phyloP scores from a whole-genome alignment of 2,797 vertebrate species.

The Crypturellus tataupa region DNA sequence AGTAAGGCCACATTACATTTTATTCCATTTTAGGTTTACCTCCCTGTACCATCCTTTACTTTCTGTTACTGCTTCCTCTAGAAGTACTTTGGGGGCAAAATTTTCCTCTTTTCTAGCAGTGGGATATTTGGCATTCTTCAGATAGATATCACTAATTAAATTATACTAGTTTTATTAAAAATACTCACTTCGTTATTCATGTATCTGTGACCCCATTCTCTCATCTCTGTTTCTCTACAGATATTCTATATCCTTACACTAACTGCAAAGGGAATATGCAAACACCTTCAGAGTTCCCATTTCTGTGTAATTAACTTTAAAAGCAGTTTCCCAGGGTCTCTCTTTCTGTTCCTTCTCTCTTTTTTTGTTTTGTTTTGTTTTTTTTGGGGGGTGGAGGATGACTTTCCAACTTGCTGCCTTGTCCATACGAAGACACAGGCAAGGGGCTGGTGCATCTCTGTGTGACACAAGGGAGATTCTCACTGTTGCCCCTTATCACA shows the following conservation, averaged over 20 bases:
- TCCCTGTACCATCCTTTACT: neutral
- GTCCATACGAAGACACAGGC: neutral
- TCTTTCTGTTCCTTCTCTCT: rapidly evolving
- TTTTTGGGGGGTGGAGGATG: neutral
- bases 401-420: neutral
- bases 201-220: neutral
- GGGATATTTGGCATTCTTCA: neutral
- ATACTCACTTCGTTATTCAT: neutral
- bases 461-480: neutral
- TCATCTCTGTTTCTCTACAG: neutral
- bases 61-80: neutral
- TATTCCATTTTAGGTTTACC: neutral
- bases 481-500: neutral
- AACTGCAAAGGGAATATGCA: neutral
- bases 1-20: neutral
- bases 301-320: neutral
- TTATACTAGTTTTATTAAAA: neutral
- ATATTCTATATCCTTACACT: rapidly evolving
- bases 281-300: neutral
- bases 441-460: neutral
- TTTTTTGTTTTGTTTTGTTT: neutral
- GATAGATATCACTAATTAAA: neutral
- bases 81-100: neutral
- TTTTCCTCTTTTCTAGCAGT: neutral
- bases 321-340: neutral